Evolutionary conservation across 1,140 invertebrate genomes (phyloP).

Genomic region (Himalopsyche phryganea): DNA sequence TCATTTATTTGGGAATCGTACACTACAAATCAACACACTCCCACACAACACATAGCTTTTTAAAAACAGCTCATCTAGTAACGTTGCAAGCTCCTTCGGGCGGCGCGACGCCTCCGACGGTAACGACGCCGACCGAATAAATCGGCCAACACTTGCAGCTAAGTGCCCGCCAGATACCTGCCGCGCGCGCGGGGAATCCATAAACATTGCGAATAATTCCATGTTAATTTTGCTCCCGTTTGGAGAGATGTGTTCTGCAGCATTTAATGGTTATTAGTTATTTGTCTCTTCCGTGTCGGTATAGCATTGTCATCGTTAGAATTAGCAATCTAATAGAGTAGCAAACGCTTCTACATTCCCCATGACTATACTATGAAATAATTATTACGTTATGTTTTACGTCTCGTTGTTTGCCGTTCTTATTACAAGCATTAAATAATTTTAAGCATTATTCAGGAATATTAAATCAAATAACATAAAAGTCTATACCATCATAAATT

Average conservation of each 20-base stretch:
- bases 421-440: too few species aligned
- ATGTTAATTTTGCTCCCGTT: constrained; percentile 21
- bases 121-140: constrained; percentile 24
- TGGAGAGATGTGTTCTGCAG: constrained; percentile 14
- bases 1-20: too few species aligned
- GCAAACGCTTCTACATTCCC: too few species aligned
- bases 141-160: constrained; percentile 33
- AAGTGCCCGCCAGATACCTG: constrained; percentile 25
- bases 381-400: too few species aligned
- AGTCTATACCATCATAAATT: too few species aligned
- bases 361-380: too few species aligned
- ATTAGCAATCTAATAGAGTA: constrained; percentile 11
- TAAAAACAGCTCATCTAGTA: not conserved
- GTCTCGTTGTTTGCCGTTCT: too few species aligned
- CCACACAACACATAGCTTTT: too few species aligned
- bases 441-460: too few species aligned
- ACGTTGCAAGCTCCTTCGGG: not conserved
- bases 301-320: constrained; percentile 11
- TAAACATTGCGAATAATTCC: constrained; percentile 33
- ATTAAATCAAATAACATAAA: too few species aligned
- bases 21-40: too few species aligned
- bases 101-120: constrained; percentile 1
- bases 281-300: constrained; percentile 11
- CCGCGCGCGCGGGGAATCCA: constrained; percentile 25
- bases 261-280: constrained; percentile 14